Evolutionary conservation across 2,888 invertebrate species (phyloP).

Genomic region (Proisotoma minuta): DNA sequence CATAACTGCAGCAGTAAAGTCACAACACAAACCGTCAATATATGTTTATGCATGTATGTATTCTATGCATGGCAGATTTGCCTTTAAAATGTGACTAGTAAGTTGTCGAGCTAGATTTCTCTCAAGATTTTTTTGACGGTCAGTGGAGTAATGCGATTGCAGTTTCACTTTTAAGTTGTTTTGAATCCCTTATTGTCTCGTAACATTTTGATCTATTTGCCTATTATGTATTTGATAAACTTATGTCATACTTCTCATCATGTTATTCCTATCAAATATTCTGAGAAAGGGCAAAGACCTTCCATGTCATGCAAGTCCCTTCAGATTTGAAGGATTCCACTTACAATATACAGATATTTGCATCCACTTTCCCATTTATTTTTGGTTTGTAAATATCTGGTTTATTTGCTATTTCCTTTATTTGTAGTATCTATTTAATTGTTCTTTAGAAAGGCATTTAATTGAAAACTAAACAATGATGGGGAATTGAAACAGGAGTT

Average conservation of each 20-base stretch:
- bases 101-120: constrained; percentile 13
- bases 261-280: background rate
- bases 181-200: constrained; percentile 1
- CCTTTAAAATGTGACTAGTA: background rate
- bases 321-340: too few species aligned
- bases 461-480: too few species aligned
- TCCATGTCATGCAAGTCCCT: background rate
- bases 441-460: too few species aligned
- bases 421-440: too few species aligned
- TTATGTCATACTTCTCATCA: constrained; percentile 8
- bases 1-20: too few species aligned
- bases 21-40: too few species aligned
- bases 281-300: constrained; percentile 13
- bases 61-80: background rate
- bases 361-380: too few species aligned
- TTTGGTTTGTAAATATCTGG: too few species aligned
- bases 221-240: constrained; percentile 6
- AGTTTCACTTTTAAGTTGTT: constrained; percentile 15
- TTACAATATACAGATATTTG: too few species aligned
- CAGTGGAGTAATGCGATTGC: constrained; percentile 9
- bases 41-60: background rate
- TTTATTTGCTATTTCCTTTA: too few species aligned
- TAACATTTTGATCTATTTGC: constrained; percentile 3
- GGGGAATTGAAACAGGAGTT: too few species aligned
- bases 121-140: constrained; percentile 12